phyloP scores from a whole-genome alignment of 1,140 invertebrate genomes.

The Saxidomus purpurata region DNA sequence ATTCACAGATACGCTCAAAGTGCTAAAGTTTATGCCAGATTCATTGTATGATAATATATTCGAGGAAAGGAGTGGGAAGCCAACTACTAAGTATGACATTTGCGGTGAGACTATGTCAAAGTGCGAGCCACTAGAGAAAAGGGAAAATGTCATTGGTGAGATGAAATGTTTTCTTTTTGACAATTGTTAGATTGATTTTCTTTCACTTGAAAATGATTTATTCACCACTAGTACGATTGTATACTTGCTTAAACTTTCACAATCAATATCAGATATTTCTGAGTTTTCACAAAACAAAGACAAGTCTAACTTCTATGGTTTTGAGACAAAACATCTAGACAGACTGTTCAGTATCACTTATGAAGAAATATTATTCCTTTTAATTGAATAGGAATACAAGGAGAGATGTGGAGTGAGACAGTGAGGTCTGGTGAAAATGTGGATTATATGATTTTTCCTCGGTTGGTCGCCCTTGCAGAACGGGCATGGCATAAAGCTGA shows the following conservation, averaged over 20 bases:
- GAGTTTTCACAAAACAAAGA: too few relatives aligned
- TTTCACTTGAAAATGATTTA: too few relatives aligned
- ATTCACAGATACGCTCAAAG: conserved; percentile 67
- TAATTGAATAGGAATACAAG: conserved; percentile 68
- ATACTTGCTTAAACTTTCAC: too few relatives aligned
- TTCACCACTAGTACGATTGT: too few relatives aligned
- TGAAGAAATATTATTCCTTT: too few relatives aligned
- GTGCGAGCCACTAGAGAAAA: conserved; percentile 60
- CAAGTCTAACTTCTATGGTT: too few relatives aligned
- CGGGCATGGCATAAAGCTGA: conserved; percentile 76
- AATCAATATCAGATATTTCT: too few relatives aligned
- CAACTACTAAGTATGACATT: neutral
- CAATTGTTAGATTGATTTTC: too few relatives aligned
- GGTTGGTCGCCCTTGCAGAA: conserved; percentile 75
- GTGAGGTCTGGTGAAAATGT: conserved; percentile 67
- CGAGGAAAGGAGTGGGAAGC: conserved; percentile 42
- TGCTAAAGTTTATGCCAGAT: conserved; percentile 68
- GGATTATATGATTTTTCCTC: conserved; percentile 73
- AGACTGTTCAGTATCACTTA: too few relatives aligned
- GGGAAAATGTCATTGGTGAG: conserved; percentile 71
- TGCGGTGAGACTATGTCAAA: conserved; percentile 53
- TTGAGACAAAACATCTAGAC: too few relatives aligned
- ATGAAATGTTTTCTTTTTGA: too few relatives aligned
- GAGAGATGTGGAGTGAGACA: conserved; percentile 71
- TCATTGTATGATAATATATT: conserved; percentile 60